Conservation (phyloP, 2,888 invertebrate species). For the Pristionchus arcanus region DNA sequence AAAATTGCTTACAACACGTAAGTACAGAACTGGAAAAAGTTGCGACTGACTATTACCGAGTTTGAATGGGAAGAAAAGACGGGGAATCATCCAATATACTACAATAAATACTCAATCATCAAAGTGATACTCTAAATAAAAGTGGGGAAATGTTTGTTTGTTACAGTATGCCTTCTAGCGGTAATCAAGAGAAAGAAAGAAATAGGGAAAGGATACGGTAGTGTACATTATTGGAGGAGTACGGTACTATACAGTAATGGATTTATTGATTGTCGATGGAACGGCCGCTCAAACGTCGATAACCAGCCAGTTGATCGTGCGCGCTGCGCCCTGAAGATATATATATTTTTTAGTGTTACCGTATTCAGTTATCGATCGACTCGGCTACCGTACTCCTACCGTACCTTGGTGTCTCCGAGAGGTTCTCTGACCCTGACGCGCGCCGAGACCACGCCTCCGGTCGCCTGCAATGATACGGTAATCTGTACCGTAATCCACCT, state of each 20-base stretch:
- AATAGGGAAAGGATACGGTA: constrained; percentile 1
- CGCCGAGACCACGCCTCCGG: constrained; percentile 66
- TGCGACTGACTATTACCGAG: background rate
- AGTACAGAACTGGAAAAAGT: background rate
- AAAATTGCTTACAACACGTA: constrained; percentile 30
- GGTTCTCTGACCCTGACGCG: constrained; percentile 70
- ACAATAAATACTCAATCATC: background rate
- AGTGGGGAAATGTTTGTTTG: background rate
- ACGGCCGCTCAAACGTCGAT: constrained; percentile 28
- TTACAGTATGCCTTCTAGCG: background rate
- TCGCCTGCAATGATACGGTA: constrained; percentile 63
- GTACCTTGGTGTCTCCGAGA: constrained; percentile 66
- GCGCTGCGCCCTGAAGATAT: background rate
- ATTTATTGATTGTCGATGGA: background rate
- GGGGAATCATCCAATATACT: background rate
- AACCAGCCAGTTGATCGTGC: constrained; percentile 41
- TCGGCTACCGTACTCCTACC: constrained; percentile 30
- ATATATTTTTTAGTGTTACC: background rate
- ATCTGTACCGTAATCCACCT: background rate
- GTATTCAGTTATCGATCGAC: background rate
- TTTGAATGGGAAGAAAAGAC: background rate
- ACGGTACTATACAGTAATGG: constrained; percentile 10
- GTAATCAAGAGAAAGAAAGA: background rate
- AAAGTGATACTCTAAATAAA: background rate
- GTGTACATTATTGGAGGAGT: background rate